Conservation (phyloP, 2,797 vertebrate species). For the Pelobates cultripes region DNA sequence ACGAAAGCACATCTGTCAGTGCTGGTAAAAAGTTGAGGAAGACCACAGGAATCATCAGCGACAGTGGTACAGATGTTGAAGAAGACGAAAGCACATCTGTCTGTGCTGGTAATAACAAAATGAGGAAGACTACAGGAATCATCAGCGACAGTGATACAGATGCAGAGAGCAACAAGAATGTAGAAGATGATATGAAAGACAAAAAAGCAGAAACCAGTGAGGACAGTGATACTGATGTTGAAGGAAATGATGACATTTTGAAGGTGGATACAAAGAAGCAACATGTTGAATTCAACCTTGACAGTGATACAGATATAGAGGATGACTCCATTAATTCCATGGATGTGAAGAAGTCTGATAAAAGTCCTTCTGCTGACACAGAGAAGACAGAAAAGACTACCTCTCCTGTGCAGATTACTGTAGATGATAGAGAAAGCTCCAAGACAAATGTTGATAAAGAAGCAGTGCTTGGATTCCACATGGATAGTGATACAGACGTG, state of each 20-base stretch:
- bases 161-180: background rate
- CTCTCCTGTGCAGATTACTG: background rate
- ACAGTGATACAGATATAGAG: slow-evolving; percentile 78
- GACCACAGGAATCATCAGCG: background rate
- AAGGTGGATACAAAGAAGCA: background rate
- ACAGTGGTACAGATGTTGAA: background rate
- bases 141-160: background rate
- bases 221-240: slow-evolving; percentile 4
- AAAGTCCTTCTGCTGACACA: too few relatives aligned
- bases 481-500: slow-evolving; percentile 35
- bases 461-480: background rate
- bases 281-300: slow-evolving; percentile 56
- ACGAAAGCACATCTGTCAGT: too few relatives aligned
- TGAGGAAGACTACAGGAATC: background rate
- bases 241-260: background rate
- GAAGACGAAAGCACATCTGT: background rate
- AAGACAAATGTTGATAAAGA: background rate
- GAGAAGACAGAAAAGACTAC: background rate
- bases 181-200: background rate
- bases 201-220: background rate
- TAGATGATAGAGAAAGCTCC: background rate
- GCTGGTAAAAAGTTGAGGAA: background rate
- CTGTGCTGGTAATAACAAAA: background rate
- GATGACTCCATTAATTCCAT: slow-evolving; percentile 45
- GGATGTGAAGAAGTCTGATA: background rate